Evolutionary conservation across 2,888 invertebrate genomes (phyloP).

Genomic region (Polyommatus iphigenia): DNA sequence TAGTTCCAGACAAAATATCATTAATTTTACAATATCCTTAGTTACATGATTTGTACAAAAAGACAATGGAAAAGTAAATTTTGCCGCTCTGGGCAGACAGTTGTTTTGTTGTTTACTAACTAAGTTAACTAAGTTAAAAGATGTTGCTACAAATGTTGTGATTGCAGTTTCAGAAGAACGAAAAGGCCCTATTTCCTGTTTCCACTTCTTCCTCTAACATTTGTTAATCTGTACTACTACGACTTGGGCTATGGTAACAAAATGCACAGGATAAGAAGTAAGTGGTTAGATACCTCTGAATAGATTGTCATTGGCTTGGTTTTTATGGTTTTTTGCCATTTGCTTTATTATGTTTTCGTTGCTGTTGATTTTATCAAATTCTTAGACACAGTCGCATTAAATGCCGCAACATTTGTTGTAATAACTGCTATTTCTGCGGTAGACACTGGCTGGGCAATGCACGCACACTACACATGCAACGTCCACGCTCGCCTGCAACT

Average conservation of each 20-base stretch:
- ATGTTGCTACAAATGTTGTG: constrained; percentile 1
- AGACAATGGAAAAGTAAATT: too few relatives aligned
- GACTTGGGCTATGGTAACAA: constrained; percentile 90
- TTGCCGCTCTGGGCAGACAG: too few relatives aligned
- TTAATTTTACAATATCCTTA: too few relatives aligned
- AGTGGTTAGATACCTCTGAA: constrained; percentile 45
- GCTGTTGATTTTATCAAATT: neutral
- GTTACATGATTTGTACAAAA: too few relatives aligned
- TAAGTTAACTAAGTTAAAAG: neutral
- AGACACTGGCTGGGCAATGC: too few relatives aligned
- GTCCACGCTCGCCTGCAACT: too few relatives aligned
- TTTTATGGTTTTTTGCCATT: neutral
- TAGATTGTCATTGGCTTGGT: neutral
- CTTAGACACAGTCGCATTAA: too few relatives aligned
- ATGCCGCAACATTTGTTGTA: too few relatives aligned
- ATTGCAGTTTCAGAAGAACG: constrained; percentile 79
- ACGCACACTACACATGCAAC: too few relatives aligned
- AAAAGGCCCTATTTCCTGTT: constrained; percentile 81
- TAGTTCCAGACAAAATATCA: too few relatives aligned
- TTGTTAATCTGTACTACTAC: constrained; percentile 85
- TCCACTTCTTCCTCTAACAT: constrained; percentile 86
- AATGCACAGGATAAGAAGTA: constrained; percentile 86
- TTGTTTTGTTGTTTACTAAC: too few relatives aligned
- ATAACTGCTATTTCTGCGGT: too few relatives aligned
- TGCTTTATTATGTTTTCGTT: neutral